Conservation (phyloP, 1,140 invertebrate species). For the Pomacea maculata region DNA sequence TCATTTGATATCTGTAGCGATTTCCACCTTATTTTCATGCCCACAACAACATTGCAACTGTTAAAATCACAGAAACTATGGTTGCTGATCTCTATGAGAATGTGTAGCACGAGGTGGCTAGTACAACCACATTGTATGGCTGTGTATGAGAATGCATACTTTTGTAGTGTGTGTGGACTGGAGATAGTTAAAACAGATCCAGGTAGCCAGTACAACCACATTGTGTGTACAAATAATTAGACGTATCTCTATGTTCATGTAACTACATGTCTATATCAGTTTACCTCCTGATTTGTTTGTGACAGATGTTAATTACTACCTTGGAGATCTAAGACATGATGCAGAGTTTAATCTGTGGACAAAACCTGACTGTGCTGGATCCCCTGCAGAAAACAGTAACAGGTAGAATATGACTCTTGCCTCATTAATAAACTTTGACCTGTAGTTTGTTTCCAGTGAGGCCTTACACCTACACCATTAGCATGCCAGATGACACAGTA, state of each 20-base stretch:
- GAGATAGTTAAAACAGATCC: no score
- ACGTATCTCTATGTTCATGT: neutral
- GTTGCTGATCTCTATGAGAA: no score
- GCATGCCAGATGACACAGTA: neutral
- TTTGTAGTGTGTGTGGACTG: no score
- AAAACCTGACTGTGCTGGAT: conserved; percentile 86
- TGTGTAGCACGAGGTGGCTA: no score
- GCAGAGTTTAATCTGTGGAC: conserved; percentile 93
- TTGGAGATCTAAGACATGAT: conserved; percentile 69
- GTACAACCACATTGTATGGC: no score
- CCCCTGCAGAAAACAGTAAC: conserved; percentile 89
- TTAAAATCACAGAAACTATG: neutral
- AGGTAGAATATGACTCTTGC: conserved; percentile 51
- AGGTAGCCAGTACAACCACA: no score
- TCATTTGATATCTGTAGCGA: no score
- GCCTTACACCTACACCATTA: neutral
- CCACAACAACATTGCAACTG: neutral
- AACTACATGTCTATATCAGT: neutral
- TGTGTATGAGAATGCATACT: no score
- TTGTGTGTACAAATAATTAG: no score
- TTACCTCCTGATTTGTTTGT: neutral
- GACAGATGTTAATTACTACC: conserved; percentile 30
- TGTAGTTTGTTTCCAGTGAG: no score
- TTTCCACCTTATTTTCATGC: neutral
- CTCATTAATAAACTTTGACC: no score